Evolutionary conservation across 1,140 invertebrate genomes (phyloP), one percentile per base, ranked within the genome.

Genomic region (Monomorium pharaonis): DNA sequence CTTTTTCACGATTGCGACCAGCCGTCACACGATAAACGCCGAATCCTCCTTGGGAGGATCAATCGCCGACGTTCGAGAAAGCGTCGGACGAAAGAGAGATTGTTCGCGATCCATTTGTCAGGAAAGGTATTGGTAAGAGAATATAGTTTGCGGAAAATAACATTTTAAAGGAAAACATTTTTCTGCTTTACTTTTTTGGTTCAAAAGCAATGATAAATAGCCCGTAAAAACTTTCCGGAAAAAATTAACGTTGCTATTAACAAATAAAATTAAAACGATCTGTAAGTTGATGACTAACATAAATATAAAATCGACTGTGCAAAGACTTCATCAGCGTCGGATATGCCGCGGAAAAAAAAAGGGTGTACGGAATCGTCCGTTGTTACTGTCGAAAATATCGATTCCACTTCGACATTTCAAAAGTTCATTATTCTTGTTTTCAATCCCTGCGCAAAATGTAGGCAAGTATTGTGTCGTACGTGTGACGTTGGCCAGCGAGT

Each of bases 401-500:
- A 80, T 78, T 42, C n/a, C 18, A 24, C 44, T 10, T 37, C 12
- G 44, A 44, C 42, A 16, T 49, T 63, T 7, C 16, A 14, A 30
- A 72, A 51, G 7, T 72, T 72, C 51, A 44, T 72, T 81, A 67
- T 81, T 70, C 24, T 30, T 33, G 33, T 56, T 81, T 81, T 72
- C 51, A 58, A 74, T 83, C 51, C 51, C 51, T 44, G 49, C 18
- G 14, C 12, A 72, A 72, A 58, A 44, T 81, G 18, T 69, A 37
- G 72, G 65, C 77, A 47, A 47, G 33, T 80, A 77, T 77, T 69
- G 76, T 84, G 18, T 60, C 76, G 44, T 69, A 42, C 33, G 42
- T 86, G 60, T 44, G 58, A 51, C 33, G 30, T 86, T 60, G 75
- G 37, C 49, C 76, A 75, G 67, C 74, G 86, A 74, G 76, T 81